Base-by-base conservation (phyloP, 2,797 vertebrate genomes). In the Apogon talboti region DNA sequence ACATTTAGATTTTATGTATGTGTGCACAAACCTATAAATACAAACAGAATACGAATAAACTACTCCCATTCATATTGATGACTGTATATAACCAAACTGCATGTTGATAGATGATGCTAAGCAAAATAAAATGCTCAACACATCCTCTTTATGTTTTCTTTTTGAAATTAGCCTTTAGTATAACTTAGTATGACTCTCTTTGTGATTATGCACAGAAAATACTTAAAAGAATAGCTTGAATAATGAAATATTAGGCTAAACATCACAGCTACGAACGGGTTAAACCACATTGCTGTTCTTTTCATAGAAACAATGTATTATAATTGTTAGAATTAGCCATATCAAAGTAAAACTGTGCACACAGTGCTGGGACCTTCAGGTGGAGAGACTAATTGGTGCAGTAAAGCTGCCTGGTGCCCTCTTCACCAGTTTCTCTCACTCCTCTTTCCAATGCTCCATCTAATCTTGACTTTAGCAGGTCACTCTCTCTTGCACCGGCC, bases 291-390 rank as follows among this genome's bases (percentile, higher is more conserved):
- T 58, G 10, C 46, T 48, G 19, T 1, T 66, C 18, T 57, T 42
- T 19, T 30, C 40, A 48, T 72, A 41, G 52, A 69, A 69, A 64
- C 41, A 52, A 62, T 66, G 48, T 66, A 16, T 68, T 71, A 66
- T 76, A 83, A 79, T 72, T 72, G 74, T 62, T 83, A 58, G 76
- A 78, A 74, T 83, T 61, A 76, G 75, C 70, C 0, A 0, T 52
- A 84, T 82, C 67, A 84, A 79, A 84, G 58, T 61, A 48, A 56
- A 63, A 65, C 52, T 21, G 30, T 21, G 30, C 45, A 47, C 56
- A 59, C 49, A 61, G 67, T 75, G 71, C 53, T 41, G 72, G 73
- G 66, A 69, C 45, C 38, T 14, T 59, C 10, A 44, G 71, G 51
- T 68, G 72, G 67, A 75, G 56, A 61, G 79, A 74, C 78, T 68